Evolutionary conservation across 2,888 invertebrate species (phyloP), one percentile per base, ranked within the genome.

Genomic region (Quadriops clusia): DNA sequence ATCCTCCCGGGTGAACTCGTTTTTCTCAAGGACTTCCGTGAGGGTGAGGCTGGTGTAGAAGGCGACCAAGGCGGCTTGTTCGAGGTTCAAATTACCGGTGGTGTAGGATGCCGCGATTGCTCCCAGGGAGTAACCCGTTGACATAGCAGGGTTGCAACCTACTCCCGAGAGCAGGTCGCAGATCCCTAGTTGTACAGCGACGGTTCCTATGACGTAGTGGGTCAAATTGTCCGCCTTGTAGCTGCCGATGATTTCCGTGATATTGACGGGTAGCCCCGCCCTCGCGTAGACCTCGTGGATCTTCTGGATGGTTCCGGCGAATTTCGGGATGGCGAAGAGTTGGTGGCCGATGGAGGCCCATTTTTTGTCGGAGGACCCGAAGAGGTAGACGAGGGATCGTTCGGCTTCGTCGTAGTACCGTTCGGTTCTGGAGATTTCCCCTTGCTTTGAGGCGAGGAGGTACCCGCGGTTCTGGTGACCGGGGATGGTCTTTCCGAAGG

Each of bases 81-180:
- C 81, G 0, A 80, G 72, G 0, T 83, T 84, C 40, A 93, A 72
- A 38, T 80, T 77, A 0, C 83, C 85, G 54, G 93, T 90, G 4
- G 85, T 87, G 61, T 94, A 94, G 0, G 83, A 90, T 55, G 90
- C 89, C 1, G 82, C 83, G 2, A 94, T 64, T 55, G 93, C 91
- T 8, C 94, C 93, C 0, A 85, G 80, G 4, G 90, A 90, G 58
- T 89, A 85, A 2, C 91, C 56, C 15, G 50, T 39, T 7, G 47
- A 32, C 5, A 32, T 32, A 21, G 45, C 43, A 3, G 48, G 45
- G n/a, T 41, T 31, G 2, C 58, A 9, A 25, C 67, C 65, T 32
- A 71, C 42, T 6, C 61, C 49, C 45, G 63, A 68, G 18, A 73
- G 44, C 2, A 73, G 38, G 38, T 72, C 69, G 39, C 47, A 40